Base-by-base conservation (phyloP, 2,797 vertebrate genomes). In the Parauchenoglanis punctatus region DNA sequence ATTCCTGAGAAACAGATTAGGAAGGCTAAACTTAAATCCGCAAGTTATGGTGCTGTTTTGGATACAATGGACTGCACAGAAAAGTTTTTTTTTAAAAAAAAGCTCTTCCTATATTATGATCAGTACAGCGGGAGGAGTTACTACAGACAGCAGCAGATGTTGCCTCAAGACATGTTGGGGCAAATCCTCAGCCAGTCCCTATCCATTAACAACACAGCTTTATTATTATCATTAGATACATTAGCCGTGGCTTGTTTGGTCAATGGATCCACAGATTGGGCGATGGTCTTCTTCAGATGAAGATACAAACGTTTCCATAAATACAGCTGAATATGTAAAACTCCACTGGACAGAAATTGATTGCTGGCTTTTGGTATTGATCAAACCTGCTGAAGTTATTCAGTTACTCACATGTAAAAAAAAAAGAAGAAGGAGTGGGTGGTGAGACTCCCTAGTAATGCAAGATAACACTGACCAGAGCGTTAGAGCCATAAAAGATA, bases 131-230 rank as follows among this genome's bases (percentile, higher is more conserved):
- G 18, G 46, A 56, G 63, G 46, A 49, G 78, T 73, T 81, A 35
- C 25, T 6, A 46, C 20, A 85, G 61, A 11, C 67, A 63, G 25
- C 84, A 63, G 78, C 75, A 87, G 35, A 80, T 84, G 87, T 68
- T 84, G 75, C 73, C 78, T n/a, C 8, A 40, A 86, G 70, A 88
- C 87, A 86, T 82, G 87, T 65, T 20, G 49, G 59, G 78, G n/a
- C 87, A 82, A 20, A 58, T 86, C 61, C 49, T 65, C 10, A 56
- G n/a, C 46, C 68, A 76, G 56, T 85, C 87, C 58, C 67, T 35
- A 44, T 85, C 68, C 61, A 86, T 88, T 86, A 86, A 25, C 84
- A 81, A 12, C 63, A 80, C 49, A 77, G 61, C 59, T 68, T 83
- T 77, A 31, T 75, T 82, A 82, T 88, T 67, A 68, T 67, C 68